These are phyloP conservation scores for Conus betulinus DNA, from an alignment of 1,140 invertebrate species.

Conservation along the genomic window DNA sequence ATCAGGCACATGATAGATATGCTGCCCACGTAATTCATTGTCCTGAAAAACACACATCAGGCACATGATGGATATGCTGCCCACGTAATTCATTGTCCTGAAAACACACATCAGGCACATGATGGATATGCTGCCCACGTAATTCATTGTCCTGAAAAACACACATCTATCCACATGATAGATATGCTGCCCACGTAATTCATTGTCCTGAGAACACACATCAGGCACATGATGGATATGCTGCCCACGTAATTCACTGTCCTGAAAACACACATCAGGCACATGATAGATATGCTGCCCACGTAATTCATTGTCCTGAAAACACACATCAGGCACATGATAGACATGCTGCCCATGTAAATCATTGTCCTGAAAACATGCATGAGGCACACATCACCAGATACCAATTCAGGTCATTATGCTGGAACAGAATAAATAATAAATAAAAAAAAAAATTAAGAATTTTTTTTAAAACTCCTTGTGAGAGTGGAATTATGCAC, in stretches of 20 bases:
- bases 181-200: constrained; percentile 69
- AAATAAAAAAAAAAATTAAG: neutral
- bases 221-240: constrained; percentile 57
- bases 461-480: neutral
- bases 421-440: neutral
- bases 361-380: neutral
- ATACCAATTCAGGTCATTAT: neutral
- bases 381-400: neutral
- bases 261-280: neutral
- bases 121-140: constrained; percentile 67
- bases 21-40: constrained; percentile 69
- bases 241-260: constrained; percentile 69
- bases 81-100: constrained; percentile 67
- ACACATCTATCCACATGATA: constrained; percentile 35
- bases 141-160: constrained; percentile 61
- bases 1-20: constrained; percentile 56
- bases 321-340: neutral
- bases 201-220: constrained; percentile 48
- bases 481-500: neutral
- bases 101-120: neutral
- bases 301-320: constrained; percentile 65
- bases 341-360: too few relatives aligned
- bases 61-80: constrained; percentile 64
- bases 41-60: constrained; percentile 2
- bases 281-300: constrained; percentile 66